Evolutionary conservation across 92 coral and sea anemone genomes (phyloP).

Genomic region (Bergia puertoricense): DNA sequence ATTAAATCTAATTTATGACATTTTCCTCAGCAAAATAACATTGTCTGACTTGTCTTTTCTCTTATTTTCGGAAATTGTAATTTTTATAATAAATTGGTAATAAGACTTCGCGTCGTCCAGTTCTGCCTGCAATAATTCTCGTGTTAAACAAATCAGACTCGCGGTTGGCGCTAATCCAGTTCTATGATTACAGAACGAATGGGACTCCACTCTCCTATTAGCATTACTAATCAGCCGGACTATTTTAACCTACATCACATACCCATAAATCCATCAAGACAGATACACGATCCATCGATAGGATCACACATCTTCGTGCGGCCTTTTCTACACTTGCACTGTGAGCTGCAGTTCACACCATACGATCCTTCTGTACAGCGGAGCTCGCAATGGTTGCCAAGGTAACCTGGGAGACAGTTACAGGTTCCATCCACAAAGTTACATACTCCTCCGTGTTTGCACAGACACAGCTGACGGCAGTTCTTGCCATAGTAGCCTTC

Average conservation of each 20-base stretch:
- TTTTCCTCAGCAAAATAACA: too few relatives aligned
- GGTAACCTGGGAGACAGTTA: conserved; percentile 82
- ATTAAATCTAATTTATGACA: too few relatives aligned
- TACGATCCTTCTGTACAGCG: conserved; percentile 71
- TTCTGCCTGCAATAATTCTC: too few relatives aligned
- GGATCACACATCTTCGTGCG: conserved; percentile 61
- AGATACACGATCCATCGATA: conserved; percentile 75
- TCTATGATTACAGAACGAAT: too few relatives aligned
- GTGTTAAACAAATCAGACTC: too few relatives aligned
- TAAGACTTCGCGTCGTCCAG: too few relatives aligned
- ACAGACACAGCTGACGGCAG: conserved; percentile 68
- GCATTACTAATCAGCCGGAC: too few relatives aligned
- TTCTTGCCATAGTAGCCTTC: conserved; percentile 75
- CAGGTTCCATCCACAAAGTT: conserved; percentile 73
- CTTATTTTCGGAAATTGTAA: too few relatives aligned
- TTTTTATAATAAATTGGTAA: too few relatives aligned
- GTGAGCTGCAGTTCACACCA: conserved; percentile 80
- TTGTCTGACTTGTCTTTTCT: too few relatives aligned
- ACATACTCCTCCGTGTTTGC: conserved; percentile 80
- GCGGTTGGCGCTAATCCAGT: too few relatives aligned
- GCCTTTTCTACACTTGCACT: conserved; percentile 65
- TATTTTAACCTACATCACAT: background rate
- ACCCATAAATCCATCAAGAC: conserved; percentile 58
- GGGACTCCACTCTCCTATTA: too few relatives aligned
- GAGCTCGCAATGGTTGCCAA: conserved; percentile 75